Percentiles rank a stretch among this genome's conserved stretches.
These are phyloP conservation scores for Mus minutoides DNA, from an alignment of 2,797 vertebrate genomes.

Conservation along the genomic window DNA sequence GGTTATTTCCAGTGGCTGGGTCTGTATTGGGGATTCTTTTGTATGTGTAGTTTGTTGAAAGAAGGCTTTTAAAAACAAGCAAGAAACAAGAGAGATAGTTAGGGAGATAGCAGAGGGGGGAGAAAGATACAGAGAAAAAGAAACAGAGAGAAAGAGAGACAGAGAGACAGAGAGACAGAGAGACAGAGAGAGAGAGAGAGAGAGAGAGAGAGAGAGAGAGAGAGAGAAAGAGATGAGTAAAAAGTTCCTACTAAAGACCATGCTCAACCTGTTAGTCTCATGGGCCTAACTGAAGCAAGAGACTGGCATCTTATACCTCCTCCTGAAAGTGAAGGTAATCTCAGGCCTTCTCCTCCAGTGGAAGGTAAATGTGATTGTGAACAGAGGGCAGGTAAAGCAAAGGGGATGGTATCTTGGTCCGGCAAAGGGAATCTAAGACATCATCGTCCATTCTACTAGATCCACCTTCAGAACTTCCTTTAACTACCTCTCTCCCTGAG, in stretches of 20 bases:
- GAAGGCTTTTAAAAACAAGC: conserved; percentile 2
- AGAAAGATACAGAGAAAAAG: background rate
- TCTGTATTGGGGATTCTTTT: background rate
- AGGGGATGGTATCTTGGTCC: background rate
- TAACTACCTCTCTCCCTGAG: background rate
- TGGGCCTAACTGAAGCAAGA: background rate
- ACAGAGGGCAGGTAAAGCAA: background rate
- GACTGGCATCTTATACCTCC: background rate
- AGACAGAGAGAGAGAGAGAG: background rate
- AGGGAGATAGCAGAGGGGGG: background rate
- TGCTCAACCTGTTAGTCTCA: background rate
- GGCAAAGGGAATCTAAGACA: background rate
- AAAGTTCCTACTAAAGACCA: background rate
- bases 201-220: background rate
- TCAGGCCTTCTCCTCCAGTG: background rate
- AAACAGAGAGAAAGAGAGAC: background rate
- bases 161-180: background rate
- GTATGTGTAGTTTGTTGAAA: background rate
- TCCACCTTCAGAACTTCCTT: background rate
- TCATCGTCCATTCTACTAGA: background rate
- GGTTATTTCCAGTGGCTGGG: background rate
- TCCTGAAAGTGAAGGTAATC: background rate
- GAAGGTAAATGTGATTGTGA: background rate
- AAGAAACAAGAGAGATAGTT: background rate
- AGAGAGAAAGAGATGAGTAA: background rate